phyloP scores from a whole-genome alignment of 2,113 vertebrate species.

The Jaculus jaculus region DNA sequence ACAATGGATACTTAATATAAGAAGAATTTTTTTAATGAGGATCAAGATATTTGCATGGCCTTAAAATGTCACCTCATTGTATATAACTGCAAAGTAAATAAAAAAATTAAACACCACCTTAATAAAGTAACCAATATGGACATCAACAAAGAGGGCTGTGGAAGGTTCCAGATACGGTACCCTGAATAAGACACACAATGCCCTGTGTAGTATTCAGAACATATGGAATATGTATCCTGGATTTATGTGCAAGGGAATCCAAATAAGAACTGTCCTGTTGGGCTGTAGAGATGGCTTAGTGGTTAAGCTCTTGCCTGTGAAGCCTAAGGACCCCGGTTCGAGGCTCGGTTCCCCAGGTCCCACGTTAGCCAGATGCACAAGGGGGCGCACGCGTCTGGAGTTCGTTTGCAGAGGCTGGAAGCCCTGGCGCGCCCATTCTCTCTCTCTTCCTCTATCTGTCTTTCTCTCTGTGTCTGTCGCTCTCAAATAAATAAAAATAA shows the following conservation, averaged over 20 bases:
- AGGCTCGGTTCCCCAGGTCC: no score
- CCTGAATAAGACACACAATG: neutral
- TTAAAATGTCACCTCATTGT: neutral
- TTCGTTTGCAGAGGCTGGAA: no score
- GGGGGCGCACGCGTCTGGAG: no score
- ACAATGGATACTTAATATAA: neutral
- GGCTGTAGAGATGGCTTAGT: no score
- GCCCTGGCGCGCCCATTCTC: no score
- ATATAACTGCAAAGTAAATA: neutral
- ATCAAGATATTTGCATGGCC: neutral
- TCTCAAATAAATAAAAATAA: no score
- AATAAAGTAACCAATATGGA: neutral
- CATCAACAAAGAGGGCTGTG: neutral
- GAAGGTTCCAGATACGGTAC: neutral
- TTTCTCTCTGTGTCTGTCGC: no score
- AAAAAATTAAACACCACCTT: neutral
- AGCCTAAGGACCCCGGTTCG: no score
- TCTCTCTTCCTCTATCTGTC: no score
- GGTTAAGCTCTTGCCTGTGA: no score
- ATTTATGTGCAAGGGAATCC: neutral
- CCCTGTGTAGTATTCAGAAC: neutral
- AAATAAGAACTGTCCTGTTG: neutral
- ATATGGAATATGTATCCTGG: neutral
- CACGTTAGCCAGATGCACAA: no score
- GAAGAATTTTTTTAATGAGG: neutral